phyloP scores from a whole-genome alignment of 2,888 invertebrate genomes.

The Seira ritae region DNA sequence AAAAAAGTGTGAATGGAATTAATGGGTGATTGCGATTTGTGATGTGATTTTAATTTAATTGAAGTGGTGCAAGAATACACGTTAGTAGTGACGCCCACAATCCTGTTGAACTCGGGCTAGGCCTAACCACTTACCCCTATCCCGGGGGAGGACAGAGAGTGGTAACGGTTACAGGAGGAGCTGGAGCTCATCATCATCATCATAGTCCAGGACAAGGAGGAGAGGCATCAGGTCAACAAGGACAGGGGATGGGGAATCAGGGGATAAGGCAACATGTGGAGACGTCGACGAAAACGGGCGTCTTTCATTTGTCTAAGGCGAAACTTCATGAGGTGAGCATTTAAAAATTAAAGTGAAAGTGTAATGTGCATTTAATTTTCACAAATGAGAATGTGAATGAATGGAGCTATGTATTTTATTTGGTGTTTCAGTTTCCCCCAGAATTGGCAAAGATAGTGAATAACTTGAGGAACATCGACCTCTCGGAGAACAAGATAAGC shows the following conservation, averaged over 20 bases:
- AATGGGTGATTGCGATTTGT: slow-evolving; percentile 12
- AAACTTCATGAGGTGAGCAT: slow-evolving; percentile 84
- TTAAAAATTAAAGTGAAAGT: not conserved
- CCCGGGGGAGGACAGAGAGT: too few relatives aligned
- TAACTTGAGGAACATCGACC: slow-evolving; percentile 89
- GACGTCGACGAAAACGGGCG: slow-evolving; percentile 96
- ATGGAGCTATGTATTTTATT: slow-evolving; percentile 56
- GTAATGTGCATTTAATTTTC: slow-evolving; percentile 27
- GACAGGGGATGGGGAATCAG: slow-evolving; percentile 95
- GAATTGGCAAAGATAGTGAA: slow-evolving; percentile 82
- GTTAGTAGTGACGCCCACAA: too few relatives aligned
- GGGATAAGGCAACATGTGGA: slow-evolving; percentile 93
- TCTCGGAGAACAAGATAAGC: slow-evolving; percentile 93
- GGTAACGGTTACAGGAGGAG: too few relatives aligned
- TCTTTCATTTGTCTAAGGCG: slow-evolving; percentile 89
- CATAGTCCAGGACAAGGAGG: too few relatives aligned
- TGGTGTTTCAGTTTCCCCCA: slow-evolving; percentile 79
- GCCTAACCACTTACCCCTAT: too few relatives aligned
- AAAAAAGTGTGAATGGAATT: slow-evolving; percentile 23
- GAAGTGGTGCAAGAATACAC: not conserved
- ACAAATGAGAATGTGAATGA: slow-evolving; percentile 19
- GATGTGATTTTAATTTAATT: too few relatives aligned
- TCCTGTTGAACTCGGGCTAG: too few relatives aligned
- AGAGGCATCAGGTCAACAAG: not conserved
- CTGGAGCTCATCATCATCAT: too few relatives aligned